Evolutionary conservation across 1,140 invertebrate species (phyloP).

Genomic region (Homalodisca vitripennis): DNA sequence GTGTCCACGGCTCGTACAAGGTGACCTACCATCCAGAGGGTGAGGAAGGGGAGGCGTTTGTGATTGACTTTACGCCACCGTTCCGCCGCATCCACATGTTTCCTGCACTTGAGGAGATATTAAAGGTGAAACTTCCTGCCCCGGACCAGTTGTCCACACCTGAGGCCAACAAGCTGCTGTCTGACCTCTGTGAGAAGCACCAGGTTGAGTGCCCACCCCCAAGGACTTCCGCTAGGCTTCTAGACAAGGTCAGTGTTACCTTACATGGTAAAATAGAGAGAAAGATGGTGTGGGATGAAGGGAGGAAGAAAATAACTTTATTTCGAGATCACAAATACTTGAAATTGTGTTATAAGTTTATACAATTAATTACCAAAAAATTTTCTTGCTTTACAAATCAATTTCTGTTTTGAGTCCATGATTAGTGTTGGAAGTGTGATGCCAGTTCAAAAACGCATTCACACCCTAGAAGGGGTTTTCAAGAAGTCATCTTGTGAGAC

Average conservation of each 20-base stretch:
- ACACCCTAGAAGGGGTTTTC: too few species aligned
- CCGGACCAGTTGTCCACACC: slow-evolving; percentile 63
- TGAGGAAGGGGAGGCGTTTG: slow-evolving; percentile 66
- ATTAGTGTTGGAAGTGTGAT: too few species aligned
- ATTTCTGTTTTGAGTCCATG: too few species aligned
- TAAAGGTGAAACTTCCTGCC: slow-evolving; percentile 83
- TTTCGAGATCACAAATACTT: too few species aligned
- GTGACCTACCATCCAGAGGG: slow-evolving; percentile 94
- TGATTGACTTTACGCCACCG: slow-evolving; percentile 97
- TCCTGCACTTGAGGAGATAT: slow-evolving; percentile 77
- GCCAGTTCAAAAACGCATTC: too few species aligned
- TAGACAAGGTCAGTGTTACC: slow-evolving; percentile 93
- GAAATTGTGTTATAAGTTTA: too few species aligned
- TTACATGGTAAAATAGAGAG: too few species aligned
- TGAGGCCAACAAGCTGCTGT: slow-evolving; percentile 73
- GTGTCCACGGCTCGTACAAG: slow-evolving; percentile 65
- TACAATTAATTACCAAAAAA: too few species aligned
- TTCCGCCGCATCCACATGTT: slow-evolving; percentile 93
- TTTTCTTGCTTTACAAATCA: too few species aligned
- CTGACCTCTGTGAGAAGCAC: slow-evolving; percentile 81
- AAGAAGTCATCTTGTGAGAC: too few species aligned
- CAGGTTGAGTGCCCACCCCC: slow-evolving; percentile 91
- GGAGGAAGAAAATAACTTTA: too few species aligned
- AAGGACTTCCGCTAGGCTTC: slow-evolving; percentile 84
- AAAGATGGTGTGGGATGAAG: too few species aligned